Evolutionary conservation across 2,888 invertebrate genomes (phyloP).

Genomic region (Notodonta ziczac): DNA sequence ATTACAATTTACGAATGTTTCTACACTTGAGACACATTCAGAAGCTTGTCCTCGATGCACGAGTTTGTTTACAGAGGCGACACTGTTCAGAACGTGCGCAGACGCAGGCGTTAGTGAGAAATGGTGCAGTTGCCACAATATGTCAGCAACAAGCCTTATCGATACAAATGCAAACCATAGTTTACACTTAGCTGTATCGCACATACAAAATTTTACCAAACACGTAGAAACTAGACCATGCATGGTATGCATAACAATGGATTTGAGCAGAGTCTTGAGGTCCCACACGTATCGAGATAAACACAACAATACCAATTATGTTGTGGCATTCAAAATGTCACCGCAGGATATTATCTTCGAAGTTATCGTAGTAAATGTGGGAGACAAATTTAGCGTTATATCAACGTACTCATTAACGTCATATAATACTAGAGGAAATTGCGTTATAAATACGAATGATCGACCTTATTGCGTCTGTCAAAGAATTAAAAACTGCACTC

Average conservation of each 20-base stretch:
- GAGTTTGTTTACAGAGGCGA: constrained; percentile 85
- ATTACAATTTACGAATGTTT: constrained; percentile 64
- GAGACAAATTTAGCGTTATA: constrained; percentile 67
- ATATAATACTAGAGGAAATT: constrained; percentile 55
- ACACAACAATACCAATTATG: constrained; percentile 71
- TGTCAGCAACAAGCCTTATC: constrained; percentile 58
- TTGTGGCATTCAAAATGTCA: constrained; percentile 85
- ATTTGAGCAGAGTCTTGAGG: constrained; percentile 75
- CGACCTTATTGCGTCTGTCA: constrained; percentile 59
- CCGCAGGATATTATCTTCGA: constrained; percentile 88
- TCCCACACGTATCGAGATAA: constrained; percentile 64
- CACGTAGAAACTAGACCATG: constrained; percentile 53
- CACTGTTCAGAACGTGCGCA: constrained; percentile 85
- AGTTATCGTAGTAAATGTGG: constrained; percentile 82
- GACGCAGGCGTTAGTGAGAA: constrained; percentile 87
- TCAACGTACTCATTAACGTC: constrained; percentile 74
- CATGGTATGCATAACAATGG: constrained; percentile 77
- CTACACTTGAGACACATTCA: constrained; percentile 59
- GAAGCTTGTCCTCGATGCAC: constrained; percentile 86
- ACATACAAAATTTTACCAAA: constrained; percentile 46
- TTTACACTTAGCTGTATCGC: constrained; percentile 65
- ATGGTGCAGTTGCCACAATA: constrained; percentile 88
- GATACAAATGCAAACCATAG: constrained; percentile 71
- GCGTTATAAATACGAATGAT: constrained; percentile 47
- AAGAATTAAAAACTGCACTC: constrained; percentile 16